Conservation (phyloP, 2,797 vertebrate species). For the Rhynchotus rufescens region DNA sequence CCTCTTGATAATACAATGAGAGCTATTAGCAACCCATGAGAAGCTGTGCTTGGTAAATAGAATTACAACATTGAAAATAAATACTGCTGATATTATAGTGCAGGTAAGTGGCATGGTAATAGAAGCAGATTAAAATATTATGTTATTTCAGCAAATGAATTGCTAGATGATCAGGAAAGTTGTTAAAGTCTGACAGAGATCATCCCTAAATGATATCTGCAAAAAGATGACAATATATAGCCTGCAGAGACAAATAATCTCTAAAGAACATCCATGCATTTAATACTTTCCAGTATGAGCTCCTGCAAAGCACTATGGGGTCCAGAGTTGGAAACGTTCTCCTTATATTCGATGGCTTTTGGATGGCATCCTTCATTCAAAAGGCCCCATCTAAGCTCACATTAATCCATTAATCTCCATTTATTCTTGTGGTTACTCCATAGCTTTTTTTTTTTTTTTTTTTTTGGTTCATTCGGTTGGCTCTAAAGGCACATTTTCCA, state of each 20-base stretch:
- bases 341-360: neutral
- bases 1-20: neutral
- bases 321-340: neutral
- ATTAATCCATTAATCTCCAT: neutral
- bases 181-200: neutral
- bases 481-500: neutral
- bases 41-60: neutral
- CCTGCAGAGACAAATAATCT: neutral
- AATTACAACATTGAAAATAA: slow-evolving; percentile 5
- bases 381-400: neutral
- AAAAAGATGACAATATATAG: neutral
- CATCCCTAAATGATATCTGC: neutral
- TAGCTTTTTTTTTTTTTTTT: slow-evolving; percentile 24
- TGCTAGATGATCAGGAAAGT: neutral
- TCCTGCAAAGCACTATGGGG: neutral
- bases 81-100: neutral
- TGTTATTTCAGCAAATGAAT: neutral
- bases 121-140: neutral
- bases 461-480: neutral
- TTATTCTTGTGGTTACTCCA: neutral
- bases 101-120: neutral
- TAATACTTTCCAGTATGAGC: neutral
- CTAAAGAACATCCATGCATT: neutral
- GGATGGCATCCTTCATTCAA: neutral
- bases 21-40: neutral